Evolutionary conservation across 2,888 invertebrate genomes (phyloP).

Genomic region (Aelia acuminata): DNA sequence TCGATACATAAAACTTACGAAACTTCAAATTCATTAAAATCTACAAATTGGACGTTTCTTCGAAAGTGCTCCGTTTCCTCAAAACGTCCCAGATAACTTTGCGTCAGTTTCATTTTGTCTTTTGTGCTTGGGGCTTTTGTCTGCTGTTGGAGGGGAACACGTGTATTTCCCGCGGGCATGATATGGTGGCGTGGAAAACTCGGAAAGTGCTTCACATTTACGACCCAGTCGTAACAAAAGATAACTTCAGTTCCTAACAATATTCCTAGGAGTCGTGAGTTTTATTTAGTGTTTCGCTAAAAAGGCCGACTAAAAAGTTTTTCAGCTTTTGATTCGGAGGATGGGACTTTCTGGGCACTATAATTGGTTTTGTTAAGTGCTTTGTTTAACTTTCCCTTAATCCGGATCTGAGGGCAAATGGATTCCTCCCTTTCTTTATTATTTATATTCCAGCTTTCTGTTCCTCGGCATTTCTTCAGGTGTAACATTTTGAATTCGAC

Average conservation of each 20-base stretch:
- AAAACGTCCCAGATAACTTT: neutral
- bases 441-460: neutral
- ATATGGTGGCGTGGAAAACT: neutral
- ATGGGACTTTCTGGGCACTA: conserved; percentile 16
- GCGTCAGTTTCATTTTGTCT: neutral
- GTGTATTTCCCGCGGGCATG: neutral
- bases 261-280: neutral
- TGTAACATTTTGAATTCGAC: too few species aligned
- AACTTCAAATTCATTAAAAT: neutral
- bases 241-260: neutral
- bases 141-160: neutral
- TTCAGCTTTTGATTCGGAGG: conserved; percentile 18
- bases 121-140: neutral
- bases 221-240: neutral
- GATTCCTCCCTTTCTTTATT: neutral
- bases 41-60: neutral
- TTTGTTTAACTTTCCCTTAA: conserved; percentile 12
- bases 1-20: neutral
- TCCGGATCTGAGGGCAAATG: neutral
- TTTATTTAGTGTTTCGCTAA: neutral
- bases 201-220: neutral
- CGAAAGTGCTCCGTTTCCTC: neutral
- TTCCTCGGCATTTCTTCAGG: neutral
- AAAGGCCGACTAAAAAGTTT: neutral
- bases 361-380: conserved; percentile 16